A percentile compares a stretch with the other conserved stretches of the same genome.
phyloP scores from a whole-genome alignment of 2,797 vertebrate species.

The Capromys pilorides region DNA sequence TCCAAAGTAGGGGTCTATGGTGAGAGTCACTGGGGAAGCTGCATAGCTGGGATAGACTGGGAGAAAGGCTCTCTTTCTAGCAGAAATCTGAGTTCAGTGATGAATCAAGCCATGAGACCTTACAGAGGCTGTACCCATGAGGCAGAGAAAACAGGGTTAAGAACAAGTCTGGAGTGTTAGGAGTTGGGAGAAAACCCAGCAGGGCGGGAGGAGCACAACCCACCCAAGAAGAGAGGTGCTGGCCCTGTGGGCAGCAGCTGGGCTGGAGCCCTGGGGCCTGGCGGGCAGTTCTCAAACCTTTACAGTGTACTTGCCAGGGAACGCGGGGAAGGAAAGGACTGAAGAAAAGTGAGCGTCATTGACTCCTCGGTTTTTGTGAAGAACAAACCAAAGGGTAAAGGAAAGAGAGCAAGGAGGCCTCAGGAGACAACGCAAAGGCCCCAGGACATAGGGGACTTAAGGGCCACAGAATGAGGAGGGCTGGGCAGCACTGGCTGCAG shows the following conservation, averaged over 20 bases:
- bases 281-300: not conserved
- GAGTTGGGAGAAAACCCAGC: not conserved
- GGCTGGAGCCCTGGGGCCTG: not conserved
- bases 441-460: not conserved
- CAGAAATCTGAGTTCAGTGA: not conserved
- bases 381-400: not conserved
- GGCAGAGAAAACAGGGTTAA: not conserved
- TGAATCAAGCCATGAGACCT: not conserved
- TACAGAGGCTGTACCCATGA: not conserved
- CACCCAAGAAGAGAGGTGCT: not conserved
- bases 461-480: not conserved
- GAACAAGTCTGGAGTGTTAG: too few relatives aligned
- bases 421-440: not conserved
- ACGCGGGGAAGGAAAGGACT: not conserved
- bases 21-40: not conserved
- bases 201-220: rapidly evolving
- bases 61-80: not conserved
- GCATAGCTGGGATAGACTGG: not conserved
- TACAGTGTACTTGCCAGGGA: not conserved
- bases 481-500: not conserved
- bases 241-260: too few relatives aligned
- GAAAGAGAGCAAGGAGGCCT: not conserved
- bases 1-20: not conserved
- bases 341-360: not conserved
- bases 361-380: not conserved